A percentile compares a stretch with the other conserved stretches of the same genome.
Conservation (phyloP, 2,888 invertebrate species). For the Notodonta ziczac region DNA sequence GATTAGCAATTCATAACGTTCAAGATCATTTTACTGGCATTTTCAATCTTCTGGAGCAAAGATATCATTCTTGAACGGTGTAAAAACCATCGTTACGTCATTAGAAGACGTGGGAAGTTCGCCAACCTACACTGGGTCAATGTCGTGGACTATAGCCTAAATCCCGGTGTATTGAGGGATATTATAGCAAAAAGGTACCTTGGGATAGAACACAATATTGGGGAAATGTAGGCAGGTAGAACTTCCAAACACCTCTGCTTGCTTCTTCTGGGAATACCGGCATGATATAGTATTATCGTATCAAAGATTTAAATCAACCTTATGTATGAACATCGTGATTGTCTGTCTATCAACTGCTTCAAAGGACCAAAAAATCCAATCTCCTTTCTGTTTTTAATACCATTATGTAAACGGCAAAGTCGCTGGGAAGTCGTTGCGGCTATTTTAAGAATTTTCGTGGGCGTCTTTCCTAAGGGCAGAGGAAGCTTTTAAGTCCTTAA, state of each 20-base stretch:
- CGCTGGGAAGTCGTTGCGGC: constrained; percentile 19
- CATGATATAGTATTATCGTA: no score
- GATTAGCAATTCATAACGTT: constrained; percentile 6
- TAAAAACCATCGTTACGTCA: no score
- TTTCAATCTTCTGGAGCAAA: background rate
- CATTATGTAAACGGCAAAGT: constrained; percentile 18
- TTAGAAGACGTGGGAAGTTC: no score
- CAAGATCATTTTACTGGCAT: background rate
- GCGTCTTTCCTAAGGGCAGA: constrained; percentile 14
- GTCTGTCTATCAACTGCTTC: constrained; percentile 1
- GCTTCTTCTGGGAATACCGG: no score
- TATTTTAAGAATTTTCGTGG: constrained; percentile 31
- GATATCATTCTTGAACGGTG: background rate
- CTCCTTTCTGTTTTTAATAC: constrained; percentile 16
- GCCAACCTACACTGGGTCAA: no score
- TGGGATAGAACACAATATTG: no score
- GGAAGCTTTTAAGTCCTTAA: constrained; percentile 27
- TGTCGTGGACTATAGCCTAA: no score
- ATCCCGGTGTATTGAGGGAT: no score
- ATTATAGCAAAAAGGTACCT: no score
- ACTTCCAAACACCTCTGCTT: no score
- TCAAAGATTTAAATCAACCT: background rate
- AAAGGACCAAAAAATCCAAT: constrained; percentile 15
- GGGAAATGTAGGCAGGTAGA: no score
- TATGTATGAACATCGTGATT: background rate